Conservation (phyloP, 2,113 vertebrate species). For the Mystacornis crossleyi region DNA sequence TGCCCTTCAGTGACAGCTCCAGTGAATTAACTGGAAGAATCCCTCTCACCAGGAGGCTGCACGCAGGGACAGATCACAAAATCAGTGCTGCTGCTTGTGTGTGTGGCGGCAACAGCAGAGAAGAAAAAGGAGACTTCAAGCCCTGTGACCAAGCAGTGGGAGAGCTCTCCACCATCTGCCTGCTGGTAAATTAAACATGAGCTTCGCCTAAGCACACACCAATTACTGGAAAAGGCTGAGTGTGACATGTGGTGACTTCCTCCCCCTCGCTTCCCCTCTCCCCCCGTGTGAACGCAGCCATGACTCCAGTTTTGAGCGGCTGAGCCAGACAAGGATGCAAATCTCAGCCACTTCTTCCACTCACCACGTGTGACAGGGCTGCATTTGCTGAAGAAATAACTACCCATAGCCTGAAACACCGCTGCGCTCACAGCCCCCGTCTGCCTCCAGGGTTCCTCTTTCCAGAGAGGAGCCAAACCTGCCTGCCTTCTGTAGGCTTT, state of each 20-base stretch:
- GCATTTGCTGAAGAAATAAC: neutral
- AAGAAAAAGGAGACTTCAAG: neutral
- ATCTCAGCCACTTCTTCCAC: constrained; percentile 5
- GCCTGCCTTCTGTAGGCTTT: neutral
- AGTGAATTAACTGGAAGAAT: neutral
- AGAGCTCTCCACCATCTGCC: neutral
- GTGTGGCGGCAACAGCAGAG: neutral
- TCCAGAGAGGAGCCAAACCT: neutral
- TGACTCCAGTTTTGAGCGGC: neutral
- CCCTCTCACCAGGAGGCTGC: neutral
- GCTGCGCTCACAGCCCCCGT: neutral
- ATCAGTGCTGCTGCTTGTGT: neutral
- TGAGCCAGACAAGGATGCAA: neutral
- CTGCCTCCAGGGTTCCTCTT: neutral
- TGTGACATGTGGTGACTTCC: neutral
- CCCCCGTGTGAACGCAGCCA: rapidly evolving
- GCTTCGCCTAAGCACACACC: neutral
- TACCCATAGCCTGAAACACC: neutral
- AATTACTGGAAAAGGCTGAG: neutral
- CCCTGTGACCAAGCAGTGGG: neutral
- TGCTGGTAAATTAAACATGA: neutral
- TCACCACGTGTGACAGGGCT: neutral
- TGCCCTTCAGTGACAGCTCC: neutral
- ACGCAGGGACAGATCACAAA: rapidly evolving
- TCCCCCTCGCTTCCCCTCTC: neutral